Percentiles rank a stretch among this genome's conserved stretches.
phyloP scores from a whole-genome alignment of 2,797 vertebrate genomes.

The Sylvilagus floridanus region DNA sequence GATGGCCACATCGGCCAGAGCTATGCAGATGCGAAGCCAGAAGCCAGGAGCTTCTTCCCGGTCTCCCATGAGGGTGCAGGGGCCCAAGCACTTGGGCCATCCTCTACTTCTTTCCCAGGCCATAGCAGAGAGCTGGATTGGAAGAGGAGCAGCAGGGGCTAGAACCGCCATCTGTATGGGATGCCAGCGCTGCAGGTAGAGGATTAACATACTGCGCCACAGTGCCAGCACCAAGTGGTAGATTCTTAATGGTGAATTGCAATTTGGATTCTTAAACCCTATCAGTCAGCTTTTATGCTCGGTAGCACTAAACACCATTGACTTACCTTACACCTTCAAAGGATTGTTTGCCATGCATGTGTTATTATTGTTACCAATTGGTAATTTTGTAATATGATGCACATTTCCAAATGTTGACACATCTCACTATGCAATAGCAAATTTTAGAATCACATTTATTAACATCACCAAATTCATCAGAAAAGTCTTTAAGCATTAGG shows the following conservation, averaged over 20 bases:
- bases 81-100: not conserved
- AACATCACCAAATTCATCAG: slow-evolving; percentile 41
- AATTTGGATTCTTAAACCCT: not conserved
- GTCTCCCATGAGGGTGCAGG: too few relatives aligned
- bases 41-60: too few relatives aligned
- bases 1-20: too few relatives aligned
- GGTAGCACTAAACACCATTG: slow-evolving; percentile 7
- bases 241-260: slow-evolving; percentile 58
- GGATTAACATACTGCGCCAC: too few relatives aligned
- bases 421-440: slow-evolving; percentile 3
- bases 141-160: too few relatives aligned
- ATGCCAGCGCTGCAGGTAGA: too few relatives aligned
- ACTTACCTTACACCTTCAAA: not conserved
- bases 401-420: slow-evolving; percentile 36
- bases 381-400: not conserved
- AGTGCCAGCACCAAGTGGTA: not conserved
- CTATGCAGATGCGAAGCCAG: too few relatives aligned
- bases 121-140: too few relatives aligned
- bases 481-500: slow-evolving; percentile 44
- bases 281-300: not conserved
- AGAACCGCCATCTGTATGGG: too few relatives aligned
- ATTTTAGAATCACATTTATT: not conserved
- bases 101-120: too few relatives aligned
- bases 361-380: not conserved
- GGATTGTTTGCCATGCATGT: not conserved